A percentile compares a stretch with the other conserved stretches of the same genome.
Conservation (phyloP, 92 coral and sea anemone genomes). For the Parazoanthus swiftii region DNA sequence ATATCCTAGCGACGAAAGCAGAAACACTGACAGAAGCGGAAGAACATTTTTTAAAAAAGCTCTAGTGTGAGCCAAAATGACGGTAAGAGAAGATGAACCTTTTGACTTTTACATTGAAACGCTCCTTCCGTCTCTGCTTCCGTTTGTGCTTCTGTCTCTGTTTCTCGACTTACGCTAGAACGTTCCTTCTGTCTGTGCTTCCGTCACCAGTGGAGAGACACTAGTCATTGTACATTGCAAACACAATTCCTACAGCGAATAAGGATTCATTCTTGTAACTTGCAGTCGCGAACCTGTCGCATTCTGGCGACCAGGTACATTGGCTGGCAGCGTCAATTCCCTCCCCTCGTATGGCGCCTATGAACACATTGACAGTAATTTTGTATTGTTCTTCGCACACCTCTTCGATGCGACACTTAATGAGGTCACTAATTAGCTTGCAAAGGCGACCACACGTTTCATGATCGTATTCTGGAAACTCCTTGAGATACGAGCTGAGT, state of each 20-base stretch:
- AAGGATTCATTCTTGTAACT: conserved; percentile 62
- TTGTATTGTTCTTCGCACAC: conserved; percentile 56
- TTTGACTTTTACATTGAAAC: no score
- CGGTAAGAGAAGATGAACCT: no score
- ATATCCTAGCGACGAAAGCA: no score
- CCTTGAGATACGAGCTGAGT: conserved; percentile 59
- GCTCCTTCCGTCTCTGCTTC: no score
- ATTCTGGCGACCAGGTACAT: conserved; percentile 69
- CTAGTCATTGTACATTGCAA: conserved; percentile 48
- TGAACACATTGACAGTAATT: conserved; percentile 67
- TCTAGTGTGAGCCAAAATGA: no score
- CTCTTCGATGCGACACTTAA: conserved; percentile 63
- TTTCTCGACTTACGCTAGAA: no score
- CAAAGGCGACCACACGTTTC: conserved; percentile 59
- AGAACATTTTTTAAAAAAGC: no score
- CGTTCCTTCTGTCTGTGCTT: background rate
- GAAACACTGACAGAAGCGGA: no score
- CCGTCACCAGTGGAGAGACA: no score
- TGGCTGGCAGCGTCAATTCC: conserved; percentile 75
- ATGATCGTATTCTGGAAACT: conserved; percentile 67
- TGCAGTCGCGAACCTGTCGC: conserved; percentile 77
- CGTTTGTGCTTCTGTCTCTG: no score
- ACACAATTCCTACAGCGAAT: conserved; percentile 79
- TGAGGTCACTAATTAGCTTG: conserved; percentile 64
- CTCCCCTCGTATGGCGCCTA: conserved; percentile 68